Evolutionary conservation across 2,797 vertebrate species (phyloP).

Genomic region (Simalia tracyae): DNA sequence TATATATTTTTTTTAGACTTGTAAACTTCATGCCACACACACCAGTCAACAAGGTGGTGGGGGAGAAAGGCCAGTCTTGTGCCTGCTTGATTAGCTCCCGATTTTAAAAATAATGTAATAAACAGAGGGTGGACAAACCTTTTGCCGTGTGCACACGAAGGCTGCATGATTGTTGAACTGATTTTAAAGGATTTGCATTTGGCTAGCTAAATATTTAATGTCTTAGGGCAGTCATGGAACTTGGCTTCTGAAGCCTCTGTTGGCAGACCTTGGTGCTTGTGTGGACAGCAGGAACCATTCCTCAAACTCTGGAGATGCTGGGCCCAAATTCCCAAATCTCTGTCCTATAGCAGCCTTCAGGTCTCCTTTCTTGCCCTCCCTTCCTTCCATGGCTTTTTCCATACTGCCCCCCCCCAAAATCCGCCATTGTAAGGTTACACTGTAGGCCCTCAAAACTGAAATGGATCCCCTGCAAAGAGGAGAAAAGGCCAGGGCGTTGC

Average conservation of each 20-base stretch:
- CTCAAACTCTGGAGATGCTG: constrained; percentile 28
- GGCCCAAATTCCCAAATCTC: neutral
- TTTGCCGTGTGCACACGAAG: constrained; percentile 46
- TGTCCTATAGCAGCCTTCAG: neutral
- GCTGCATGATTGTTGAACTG: constrained; percentile 47
- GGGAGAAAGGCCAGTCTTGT: constrained; percentile 1
- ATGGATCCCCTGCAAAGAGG: neutral
- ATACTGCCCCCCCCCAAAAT: neutral
- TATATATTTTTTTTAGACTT: neutral
- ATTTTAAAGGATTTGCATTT: constrained; percentile 68
- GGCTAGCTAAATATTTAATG: constrained; percentile 71
- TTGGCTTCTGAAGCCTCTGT: constrained; percentile 11
- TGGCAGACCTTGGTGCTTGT: neutral
- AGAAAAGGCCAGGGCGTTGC: constrained; percentile 39
- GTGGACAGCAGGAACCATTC: constrained; percentile 29
- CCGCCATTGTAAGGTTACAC: neutral
- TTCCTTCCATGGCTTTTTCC: neutral
- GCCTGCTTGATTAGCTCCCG: constrained; percentile 50
- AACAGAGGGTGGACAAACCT: constrained; percentile 53
- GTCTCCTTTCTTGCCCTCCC: neutral
- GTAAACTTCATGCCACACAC: neutral
- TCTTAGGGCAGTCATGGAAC: constrained; percentile 50
- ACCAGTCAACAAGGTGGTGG: neutral
- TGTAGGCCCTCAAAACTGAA: neutral
- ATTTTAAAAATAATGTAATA: constrained; percentile 35